Base-by-base conservation (phyloP, 2,888 invertebrate species). In the Rutpela maculata region DNA sequence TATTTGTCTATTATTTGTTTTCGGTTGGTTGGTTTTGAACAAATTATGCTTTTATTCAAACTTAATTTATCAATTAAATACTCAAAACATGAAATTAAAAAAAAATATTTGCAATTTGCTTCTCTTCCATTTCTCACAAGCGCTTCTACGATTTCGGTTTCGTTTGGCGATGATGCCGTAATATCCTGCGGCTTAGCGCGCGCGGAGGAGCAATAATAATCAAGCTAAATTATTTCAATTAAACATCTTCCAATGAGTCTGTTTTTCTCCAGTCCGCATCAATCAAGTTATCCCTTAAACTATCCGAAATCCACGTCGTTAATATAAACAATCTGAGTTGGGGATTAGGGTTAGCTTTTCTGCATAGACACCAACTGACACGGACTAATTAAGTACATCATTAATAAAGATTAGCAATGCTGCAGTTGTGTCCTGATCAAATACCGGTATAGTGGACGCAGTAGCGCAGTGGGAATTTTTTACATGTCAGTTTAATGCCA, bases 351-450 rank as follows among this genome's bases (percentile, higher is more conserved):
- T 82, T 81, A 82, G 84, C 82, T 82, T 83, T 83, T 81, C 84
- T 79, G 82, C 83, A 83, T 84, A 83, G 85, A 85, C 84, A 84
- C 82, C 80, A 81, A 83, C 82, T 85, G 86, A 85, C 86, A 84
- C 72, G 78, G 79, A 75, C 84, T 86, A 86, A 86, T 86, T 86
- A 86, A 86, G 85, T 85, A 83, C 83, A 84, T 85, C 86, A 86
- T 86, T 86, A 86, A 86, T 86, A 86, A 86, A 86, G 86, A 86
- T 86, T 86, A 86, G 85, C 82, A 76, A 83, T 83, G 83, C 83
- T 83, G 84, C 84, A 80, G 81, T 82, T 79, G 82, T 62, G 82
- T 82, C 80, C 83, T 81, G 83, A 84, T 84, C 84, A 84, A 84
- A 84, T 83, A 81, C 74, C 76, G 71, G 76, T 62, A 72, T 59